A percentile compares a stretch with the other conserved stretches of the same genome.
Conservation (phyloP, 1,140 invertebrate species). For the Calycopis cecrops region DNA sequence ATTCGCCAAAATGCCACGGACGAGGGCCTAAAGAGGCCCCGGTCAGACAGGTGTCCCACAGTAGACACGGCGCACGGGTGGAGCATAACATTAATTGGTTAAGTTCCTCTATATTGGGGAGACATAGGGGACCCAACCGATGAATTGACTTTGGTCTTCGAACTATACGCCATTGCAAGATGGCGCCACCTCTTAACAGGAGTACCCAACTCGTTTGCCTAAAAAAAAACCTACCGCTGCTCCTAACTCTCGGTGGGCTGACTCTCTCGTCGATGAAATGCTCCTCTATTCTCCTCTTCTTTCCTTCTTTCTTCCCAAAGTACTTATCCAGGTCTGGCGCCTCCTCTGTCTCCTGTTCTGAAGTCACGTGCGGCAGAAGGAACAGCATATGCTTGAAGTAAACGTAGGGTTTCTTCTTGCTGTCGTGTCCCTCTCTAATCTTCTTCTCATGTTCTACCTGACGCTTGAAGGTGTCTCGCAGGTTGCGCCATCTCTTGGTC, state of each 20-base stretch:
- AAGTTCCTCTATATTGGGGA: no score
- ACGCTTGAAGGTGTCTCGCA: slow-evolving; percentile 41
- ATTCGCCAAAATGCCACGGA: no score
- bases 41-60: no score
- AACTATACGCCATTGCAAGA: no score
- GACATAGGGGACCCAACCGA: no score
- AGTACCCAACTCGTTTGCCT: no score
- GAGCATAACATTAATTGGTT: no score
- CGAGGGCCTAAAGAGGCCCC: no score
- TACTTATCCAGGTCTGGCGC: neutral
- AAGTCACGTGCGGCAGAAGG: slow-evolving; percentile 30
- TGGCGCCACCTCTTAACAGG: no score
- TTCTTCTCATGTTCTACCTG: slow-evolving; percentile 34
- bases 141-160: no score
- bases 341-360: slow-evolving; percentile 5
- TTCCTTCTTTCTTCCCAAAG: neutral
- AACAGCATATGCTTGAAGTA: slow-evolving; percentile 46
- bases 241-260: neutral
- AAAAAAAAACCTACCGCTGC: neutral
- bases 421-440: slow-evolving; percentile 26
- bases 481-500: slow-evolving; percentile 43
- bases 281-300: slow-evolving; percentile 5
- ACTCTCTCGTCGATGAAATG: neutral
- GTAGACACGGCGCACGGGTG: no score
- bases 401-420: slow-evolving; percentile 38